Percentiles rank a stretch among this genome's conserved stretches.
Evolutionary conservation across 2,888 invertebrate species (phyloP).

Genomic region (Lacanobia wlatinum): DNA sequence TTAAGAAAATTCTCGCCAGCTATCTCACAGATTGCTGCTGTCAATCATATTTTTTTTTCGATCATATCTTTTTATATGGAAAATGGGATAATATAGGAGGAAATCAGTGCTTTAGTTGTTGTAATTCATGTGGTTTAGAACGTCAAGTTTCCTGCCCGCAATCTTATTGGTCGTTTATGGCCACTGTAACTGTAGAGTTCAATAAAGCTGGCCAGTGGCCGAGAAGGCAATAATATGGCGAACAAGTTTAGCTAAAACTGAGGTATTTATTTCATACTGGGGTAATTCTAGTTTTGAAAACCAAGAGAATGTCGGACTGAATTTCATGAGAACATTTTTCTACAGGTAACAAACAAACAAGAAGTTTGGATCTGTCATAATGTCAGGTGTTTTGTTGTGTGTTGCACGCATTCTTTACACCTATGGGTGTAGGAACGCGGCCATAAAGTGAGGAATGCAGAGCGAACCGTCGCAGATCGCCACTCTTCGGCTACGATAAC

Average conservation of each 20-base stretch:
- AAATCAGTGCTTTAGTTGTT: constrained; percentile 2
- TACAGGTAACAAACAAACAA: background rate
- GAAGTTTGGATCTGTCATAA: constrained; percentile 13
- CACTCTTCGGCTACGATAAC: constrained; percentile 59
- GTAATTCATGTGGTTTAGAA: constrained; percentile 29
- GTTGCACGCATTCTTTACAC: constrained; percentile 35
- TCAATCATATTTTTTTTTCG: background rate
- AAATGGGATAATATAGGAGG: constrained; percentile 15
- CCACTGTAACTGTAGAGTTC: constrained; percentile 7
- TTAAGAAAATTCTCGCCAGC: background rate
- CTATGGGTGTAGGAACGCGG: constrained; percentile 60
- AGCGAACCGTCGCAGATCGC: constrained; percentile 59
- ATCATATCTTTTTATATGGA: background rate
- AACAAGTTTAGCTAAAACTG: background rate
- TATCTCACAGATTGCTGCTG: background rate
- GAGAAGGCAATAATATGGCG: constrained; percentile 11
- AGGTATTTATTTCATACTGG: background rate
- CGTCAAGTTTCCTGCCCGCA: constrained; percentile 9
- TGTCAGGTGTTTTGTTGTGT: constrained; percentile 22
- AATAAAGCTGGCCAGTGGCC: background rate
- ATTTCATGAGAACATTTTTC: too few relatives aligned
- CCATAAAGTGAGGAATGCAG: constrained; percentile 68
- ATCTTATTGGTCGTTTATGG: constrained; percentile 28
- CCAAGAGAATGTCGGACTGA: background rate
- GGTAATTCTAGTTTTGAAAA: background rate